Percentiles rank a stretch among this genome's conserved stretches.
Conservation (phyloP, 1,140 invertebrate genomes). For the Cherax destructor region DNA sequence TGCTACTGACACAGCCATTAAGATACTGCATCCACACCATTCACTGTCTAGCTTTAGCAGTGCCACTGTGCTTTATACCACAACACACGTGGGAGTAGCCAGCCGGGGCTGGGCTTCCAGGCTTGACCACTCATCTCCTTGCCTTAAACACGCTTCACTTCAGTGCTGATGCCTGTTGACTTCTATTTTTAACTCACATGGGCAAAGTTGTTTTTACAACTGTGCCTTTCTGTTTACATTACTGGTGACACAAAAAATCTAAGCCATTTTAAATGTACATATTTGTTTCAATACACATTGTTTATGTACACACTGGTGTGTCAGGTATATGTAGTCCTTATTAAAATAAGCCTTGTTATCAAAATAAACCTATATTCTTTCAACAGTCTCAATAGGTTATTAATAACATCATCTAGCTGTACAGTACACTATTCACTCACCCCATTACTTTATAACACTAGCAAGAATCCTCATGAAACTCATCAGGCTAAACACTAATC, state of each 20-base stretch:
- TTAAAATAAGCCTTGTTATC: slow-evolving; percentile 70
- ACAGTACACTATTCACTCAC: slow-evolving; percentile 66
- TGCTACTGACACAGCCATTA: slow-evolving; percentile 27
- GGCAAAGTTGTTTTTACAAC: slow-evolving; percentile 60
- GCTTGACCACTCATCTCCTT: slow-evolving; percentile 32
- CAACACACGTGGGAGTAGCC: slow-evolving; percentile 9
- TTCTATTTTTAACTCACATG: slow-evolving; percentile 38
- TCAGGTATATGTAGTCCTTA: slow-evolving; percentile 68
- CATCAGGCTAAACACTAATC: slow-evolving; percentile 58
- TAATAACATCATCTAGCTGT: slow-evolving; percentile 70
- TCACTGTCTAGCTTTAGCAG: slow-evolving; percentile 4
- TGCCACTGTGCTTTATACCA: slow-evolving; percentile 11
- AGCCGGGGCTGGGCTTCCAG: slow-evolving; percentile 19
- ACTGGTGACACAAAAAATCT: slow-evolving; percentile 54
- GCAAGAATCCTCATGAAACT: slow-evolving; percentile 47
- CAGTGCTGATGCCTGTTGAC: slow-evolving; percentile 45
- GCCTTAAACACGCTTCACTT: slow-evolving; percentile 40
- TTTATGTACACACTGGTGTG: slow-evolving; percentile 63
- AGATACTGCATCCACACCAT: slow-evolving; percentile 40
- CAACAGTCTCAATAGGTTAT: slow-evolving; percentile 71
- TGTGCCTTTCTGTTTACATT: slow-evolving; percentile 44
- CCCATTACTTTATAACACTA: slow-evolving; percentile 61
- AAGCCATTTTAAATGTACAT: slow-evolving; percentile 53
- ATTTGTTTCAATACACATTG: slow-evolving; percentile 61
- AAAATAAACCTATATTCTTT: slow-evolving; percentile 71